Conservation (phyloP, 2,888 invertebrate species). For the Latrodectus elegans region DNA sequence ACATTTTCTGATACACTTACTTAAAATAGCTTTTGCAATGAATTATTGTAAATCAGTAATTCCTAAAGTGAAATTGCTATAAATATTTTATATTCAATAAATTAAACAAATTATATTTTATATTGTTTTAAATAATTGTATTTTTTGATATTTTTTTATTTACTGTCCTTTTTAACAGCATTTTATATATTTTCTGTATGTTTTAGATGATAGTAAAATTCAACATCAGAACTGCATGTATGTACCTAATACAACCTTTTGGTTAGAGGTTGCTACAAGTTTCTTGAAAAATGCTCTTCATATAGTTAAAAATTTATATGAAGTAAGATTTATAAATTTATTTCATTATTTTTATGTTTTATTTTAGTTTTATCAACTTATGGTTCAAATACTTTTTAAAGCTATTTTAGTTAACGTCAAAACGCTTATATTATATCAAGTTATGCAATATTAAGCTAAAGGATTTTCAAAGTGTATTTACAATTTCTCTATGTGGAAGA, state of each 20-base stretch:
- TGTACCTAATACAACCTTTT: slow-evolving; percentile 34
- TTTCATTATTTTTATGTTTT: slow-evolving; percentile 78
- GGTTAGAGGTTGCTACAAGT: slow-evolving; percentile 12
- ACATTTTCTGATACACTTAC: too few relatives aligned
- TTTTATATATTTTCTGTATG: slow-evolving; percentile 1
- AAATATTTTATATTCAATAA: background rate
- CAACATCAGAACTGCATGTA: slow-evolving; percentile 81
- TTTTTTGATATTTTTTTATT: background rate
- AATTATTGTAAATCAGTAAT: too few relatives aligned
- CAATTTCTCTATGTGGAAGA: background rate
- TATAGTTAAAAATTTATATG: slow-evolving; percentile 24
- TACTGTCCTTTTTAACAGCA: background rate
- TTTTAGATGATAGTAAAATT: background rate
- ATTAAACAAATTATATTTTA: background rate
- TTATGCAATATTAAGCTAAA: background rate
- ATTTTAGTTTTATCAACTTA: background rate
- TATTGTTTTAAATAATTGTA: background rate
- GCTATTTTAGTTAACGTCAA: too few relatives aligned
- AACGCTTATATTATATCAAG: background rate
- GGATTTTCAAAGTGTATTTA: background rate
- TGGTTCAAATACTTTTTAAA: background rate
- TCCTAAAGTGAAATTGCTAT: background rate
- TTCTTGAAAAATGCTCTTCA: slow-evolving; percentile 32
- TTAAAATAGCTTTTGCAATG: too few relatives aligned
- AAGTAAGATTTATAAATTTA: slow-evolving; percentile 81